These are phyloP conservation scores for Tetramorium bicarinatum DNA, from an alignment of 2,888 invertebrate species.

Conservation along the genomic window DNA sequence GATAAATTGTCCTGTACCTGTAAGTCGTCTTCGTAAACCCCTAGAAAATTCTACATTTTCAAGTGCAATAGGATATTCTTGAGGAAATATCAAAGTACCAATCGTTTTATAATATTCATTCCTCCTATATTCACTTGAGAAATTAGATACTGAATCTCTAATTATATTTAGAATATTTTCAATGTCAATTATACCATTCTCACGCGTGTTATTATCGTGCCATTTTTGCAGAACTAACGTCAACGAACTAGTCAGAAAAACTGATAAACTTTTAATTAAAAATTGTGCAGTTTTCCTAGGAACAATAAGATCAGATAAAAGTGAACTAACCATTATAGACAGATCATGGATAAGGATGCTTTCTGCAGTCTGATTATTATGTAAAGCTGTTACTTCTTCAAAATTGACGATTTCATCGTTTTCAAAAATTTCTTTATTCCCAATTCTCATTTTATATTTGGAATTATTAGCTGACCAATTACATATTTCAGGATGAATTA, in stretches of 20 bases:
- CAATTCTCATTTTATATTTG: no score
- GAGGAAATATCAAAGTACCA: background rate
- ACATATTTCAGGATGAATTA: background rate
- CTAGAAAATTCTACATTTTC: slow-evolving; percentile 14
- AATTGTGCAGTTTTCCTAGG: slow-evolving; percentile 12
- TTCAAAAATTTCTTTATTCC: background rate
- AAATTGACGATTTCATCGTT: background rate
- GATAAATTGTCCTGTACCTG: slow-evolving; percentile 11
- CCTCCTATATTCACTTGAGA: background rate
- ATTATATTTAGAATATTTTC: background rate
- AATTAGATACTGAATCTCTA: background rate
- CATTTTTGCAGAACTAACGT: slow-evolving; percentile 3
- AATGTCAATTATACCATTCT: background rate
- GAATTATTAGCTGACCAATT: background rate
- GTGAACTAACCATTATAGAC: background rate
- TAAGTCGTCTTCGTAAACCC: background rate
- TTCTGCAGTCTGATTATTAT: background rate
- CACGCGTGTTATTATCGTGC: background rate
- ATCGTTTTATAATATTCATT: background rate
- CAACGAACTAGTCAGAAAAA: background rate
- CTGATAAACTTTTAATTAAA: background rate
- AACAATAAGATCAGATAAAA: background rate
- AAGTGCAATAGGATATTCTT: slow-evolving; percentile 14
- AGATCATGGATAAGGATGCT: background rate
- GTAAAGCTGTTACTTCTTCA: background rate